Evolutionary conservation across 2,797 vertebrate genomes (phyloP).

Genomic region (Gobio occitaniae): DNA sequence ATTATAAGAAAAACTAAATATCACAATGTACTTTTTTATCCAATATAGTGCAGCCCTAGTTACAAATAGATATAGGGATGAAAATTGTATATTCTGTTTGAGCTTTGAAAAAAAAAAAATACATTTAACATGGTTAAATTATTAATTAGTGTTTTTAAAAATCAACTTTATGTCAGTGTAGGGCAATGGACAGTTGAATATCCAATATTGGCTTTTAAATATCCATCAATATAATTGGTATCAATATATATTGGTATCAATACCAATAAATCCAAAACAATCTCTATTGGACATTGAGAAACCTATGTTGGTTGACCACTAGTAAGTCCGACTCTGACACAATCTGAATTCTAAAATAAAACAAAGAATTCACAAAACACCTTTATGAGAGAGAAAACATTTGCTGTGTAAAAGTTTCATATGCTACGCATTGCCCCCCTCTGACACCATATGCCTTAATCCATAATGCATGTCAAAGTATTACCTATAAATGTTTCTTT

Average conservation of each 20-base stretch:
- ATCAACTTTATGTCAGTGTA: background rate
- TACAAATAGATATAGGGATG: background rate
- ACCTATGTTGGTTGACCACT: background rate
- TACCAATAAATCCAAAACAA: background rate
- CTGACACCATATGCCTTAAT: conserved; percentile 30
- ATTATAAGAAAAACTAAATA: too few species aligned
- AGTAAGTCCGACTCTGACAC: background rate
- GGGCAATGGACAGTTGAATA: background rate
- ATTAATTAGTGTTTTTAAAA: background rate
- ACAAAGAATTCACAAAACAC: background rate
- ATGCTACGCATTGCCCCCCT: background rate
- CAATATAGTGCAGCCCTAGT: too few species aligned
- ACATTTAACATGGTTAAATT: background rate
- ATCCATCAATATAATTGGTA: background rate
- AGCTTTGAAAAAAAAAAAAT: background rate
- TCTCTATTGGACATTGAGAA: background rate
- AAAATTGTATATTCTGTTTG: background rate
- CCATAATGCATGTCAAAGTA: conserved; percentile 22
- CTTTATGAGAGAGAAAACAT: background rate
- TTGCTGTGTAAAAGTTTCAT: background rate
- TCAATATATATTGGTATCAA: background rate
- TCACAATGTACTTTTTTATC: too few species aligned
- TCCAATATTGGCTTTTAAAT: background rate
- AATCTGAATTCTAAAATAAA: background rate
- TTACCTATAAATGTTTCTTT: background rate